Evolutionary conservation across 92 coral and sea anemone genomes (phyloP), one percentile per base, ranked within the genome.

Genomic region (Porites divaricata): DNA sequence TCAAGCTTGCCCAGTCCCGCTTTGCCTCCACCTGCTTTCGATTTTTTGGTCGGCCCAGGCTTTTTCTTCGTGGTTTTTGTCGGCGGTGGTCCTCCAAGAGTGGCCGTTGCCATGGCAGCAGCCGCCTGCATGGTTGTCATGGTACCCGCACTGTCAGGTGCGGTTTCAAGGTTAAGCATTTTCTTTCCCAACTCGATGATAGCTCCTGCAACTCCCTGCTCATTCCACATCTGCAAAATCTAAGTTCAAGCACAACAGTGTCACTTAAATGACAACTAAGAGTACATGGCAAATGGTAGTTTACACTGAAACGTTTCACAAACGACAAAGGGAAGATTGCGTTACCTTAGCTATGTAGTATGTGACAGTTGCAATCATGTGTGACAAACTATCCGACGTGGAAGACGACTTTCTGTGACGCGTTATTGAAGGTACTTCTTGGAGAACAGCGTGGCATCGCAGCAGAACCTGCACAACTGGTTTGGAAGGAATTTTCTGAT

Each of bases 401-500:
- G 93, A 88, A 20, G 90, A 79, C 22, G 93, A 92, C 85, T 93
- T 86, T 53, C 99, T 94, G 67, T 90, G 95, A 9, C 99, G 99
- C 9, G 92, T 92, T 65, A 96, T 51, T 25, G 99, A 90, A 28
- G 99, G 99, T 9, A 96, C 94, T 65, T 96, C 99, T 72, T 96
- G 99, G 4, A 96, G 90, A 4, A 96, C 98, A 49, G 98, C 96
- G 62, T 96, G 95, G 74, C 99, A 96, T 25, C 91, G 98, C 2
- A 96, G 81, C 28, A 96, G 88, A 51, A 95, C 96, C 93, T 95
- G 96, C 78, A 95, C 79, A 54, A 95, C 95, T 41, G 99, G 99
- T 93, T 93, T 95, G 1, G 96, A 89, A 24, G 99, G 95, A 77
- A 96, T 87, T 86, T 91, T 90, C 75, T 91, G 93, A 81, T 96